Evolutionary conservation across 1,140 invertebrate genomes (phyloP), one percentile per base, ranked within the genome.

Genomic region (Agraylea sexmaculata): DNA sequence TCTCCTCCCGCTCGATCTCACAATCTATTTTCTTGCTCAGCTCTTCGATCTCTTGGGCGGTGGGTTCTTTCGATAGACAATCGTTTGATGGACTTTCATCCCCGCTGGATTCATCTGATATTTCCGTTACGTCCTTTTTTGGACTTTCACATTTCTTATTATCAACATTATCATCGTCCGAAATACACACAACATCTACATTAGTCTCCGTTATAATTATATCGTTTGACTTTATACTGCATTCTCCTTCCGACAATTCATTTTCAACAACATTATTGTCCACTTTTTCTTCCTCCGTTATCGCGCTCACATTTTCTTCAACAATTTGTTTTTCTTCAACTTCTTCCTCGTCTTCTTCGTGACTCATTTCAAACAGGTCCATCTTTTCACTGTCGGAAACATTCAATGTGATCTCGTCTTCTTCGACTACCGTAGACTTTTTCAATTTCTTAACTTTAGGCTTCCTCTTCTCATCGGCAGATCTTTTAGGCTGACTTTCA

Each of bases 351-450:
- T 5, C 13, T 6, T 8, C 20, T 7, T 19, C 20, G 32, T 61
- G 55, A 7, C 64, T 54, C 50, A 58, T 55, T 50, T 65, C 63
- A 22, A 68, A 47, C 11, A 68, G 42, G 53, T 68, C 64, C 61
- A 66, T 64, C 49, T 68, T 68, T 32, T 68, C 65, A 3, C 59
- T 55, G 51, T 68, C 64, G 1, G 65, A 68, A 2, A 68, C 38
- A 38, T 68, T 57, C 4, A 68, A 37, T 3, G 54, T 66, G 23
- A 68, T 63, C 52, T 68, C 65, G 49, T 66, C 63, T 16, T 64
- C 56, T 42, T 66, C 62, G 17, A 55, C 34, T 47, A 53, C 59
- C 37, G 55, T 53, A 42, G 53, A 55, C 33, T 50, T 46, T 42
- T 55, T 55, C 35, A 53, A 58, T 28, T 57, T 56, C 30, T 20